These are phyloP conservation scores for Todiramphus chloris DNA, from an alignment of 2,113 vertebrate species.

Conservation along the genomic window DNA sequence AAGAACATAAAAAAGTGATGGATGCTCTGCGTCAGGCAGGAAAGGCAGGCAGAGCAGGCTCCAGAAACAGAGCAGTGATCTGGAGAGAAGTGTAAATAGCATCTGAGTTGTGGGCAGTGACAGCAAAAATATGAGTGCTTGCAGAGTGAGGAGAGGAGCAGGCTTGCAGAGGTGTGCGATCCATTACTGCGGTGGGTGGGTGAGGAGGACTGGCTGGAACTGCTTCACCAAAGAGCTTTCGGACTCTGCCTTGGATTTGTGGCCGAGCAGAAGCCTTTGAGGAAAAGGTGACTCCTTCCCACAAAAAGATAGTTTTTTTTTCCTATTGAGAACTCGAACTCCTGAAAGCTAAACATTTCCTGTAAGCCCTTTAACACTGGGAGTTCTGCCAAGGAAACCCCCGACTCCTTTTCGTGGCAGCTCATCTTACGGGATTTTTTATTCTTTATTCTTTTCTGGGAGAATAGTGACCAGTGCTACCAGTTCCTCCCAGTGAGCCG, in stretches of 20 bases:
- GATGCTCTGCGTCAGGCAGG: not conserved
- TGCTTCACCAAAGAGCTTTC: not conserved
- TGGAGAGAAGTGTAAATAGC: not conserved
- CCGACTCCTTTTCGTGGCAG: not conserved
- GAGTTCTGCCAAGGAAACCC: not conserved
- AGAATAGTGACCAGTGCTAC: not conserved
- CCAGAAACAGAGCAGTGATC: not conserved
- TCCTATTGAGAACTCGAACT: not conserved
- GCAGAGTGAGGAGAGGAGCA: not conserved
- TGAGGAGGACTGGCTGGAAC: not conserved
- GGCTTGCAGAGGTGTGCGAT: not conserved
- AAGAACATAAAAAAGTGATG: not conserved
- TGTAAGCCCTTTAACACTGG: not conserved
- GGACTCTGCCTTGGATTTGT: not conserved
- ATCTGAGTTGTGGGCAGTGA: not conserved
- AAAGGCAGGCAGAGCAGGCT: not conserved
- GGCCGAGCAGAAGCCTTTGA: not conserved
- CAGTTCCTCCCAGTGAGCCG: not conserved
- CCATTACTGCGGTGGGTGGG: not conserved
- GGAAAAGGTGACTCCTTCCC: not conserved
- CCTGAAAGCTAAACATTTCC: not conserved
- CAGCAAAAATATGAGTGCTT: not conserved
- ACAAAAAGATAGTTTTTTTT: not conserved
- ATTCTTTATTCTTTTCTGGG: not conserved
- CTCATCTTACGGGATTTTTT: not conserved